Conservation (phyloP, 2,888 invertebrate species). For the Papilio protenor region DNA sequence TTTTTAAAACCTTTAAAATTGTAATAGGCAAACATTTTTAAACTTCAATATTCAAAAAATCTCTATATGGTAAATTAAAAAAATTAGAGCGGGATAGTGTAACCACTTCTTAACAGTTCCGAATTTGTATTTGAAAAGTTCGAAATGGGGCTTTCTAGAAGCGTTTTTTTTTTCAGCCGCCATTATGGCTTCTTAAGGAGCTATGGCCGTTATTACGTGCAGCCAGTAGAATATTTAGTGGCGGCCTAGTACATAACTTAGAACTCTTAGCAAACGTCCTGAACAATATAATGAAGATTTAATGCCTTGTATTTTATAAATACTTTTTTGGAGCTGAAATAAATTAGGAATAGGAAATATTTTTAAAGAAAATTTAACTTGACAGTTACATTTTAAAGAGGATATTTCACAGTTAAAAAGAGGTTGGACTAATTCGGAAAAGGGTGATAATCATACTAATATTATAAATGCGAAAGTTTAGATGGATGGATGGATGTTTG, state of each 20-base stretch:
- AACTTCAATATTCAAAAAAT: too few relatives aligned
- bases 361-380: too few relatives aligned
- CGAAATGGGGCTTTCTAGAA: constrained; percentile 73
- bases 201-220: constrained; percentile 59
- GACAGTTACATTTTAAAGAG: too few relatives aligned
- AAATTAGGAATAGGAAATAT: too few relatives aligned
- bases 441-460: too few relatives aligned
- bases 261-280: constrained; percentile 30
- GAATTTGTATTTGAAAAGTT: constrained; percentile 79
- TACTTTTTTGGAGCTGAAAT: neutral
- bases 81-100: constrained; percentile 45
- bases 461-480: too few relatives aligned
- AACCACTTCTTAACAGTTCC: constrained; percentile 61
- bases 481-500: too few relatives aligned
- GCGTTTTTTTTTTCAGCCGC: constrained; percentile 57
- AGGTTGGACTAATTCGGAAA: too few relatives aligned
- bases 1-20: too few relatives aligned
- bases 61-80: neutral
- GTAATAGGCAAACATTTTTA: too few relatives aligned
- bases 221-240: constrained; percentile 57
- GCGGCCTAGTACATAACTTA: constrained; percentile 45
- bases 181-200: constrained; percentile 77
- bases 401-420: too few relatives aligned
- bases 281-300: neutral
- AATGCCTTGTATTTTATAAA: neutral